Base-by-base conservation (phyloP, 2,113 vertebrate genomes). In the Nothobranchius furzeri region DNA sequence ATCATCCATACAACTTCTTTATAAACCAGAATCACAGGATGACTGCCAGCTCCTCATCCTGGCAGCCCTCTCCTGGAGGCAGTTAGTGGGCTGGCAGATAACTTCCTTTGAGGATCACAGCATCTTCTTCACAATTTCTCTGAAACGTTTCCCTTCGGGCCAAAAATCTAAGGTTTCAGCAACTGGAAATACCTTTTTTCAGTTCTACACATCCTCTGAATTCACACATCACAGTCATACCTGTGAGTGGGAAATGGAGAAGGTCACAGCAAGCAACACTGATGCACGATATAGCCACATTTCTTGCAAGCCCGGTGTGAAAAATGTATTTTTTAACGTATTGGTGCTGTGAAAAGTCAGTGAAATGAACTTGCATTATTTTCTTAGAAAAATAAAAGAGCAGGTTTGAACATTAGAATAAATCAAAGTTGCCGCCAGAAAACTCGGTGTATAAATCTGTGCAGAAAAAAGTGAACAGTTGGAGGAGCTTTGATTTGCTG, bases 71-170 rank as follows among this genome's bases (percentile, higher is more conserved):
- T 84, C 85, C 79, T 81, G 64, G 75, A 84, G 83, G 85, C 86
- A 74, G 81, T 83, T 76, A 76, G 73, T 76, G 76, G 73, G 73
- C 77, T 80, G 85, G 65, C 74, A 76, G 75, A 75, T 81, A 83
- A 80, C 76, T 78, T 70, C 75, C 79, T 83, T 78, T 82, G 79
- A 83, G 78, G 69, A 85, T 87, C 81, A 74, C 64, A 63, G 64
- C 73, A 76, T 81, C 71, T 76, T 80, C 68, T 79, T 35, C 54
- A 47, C 65, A 50, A 60, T 81, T 75, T 76, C 76, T 84, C 68
- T 25, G 60, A 68, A 63, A 83, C 40, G 20, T 62, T 76, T 77
- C 61, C 79, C 81, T 67, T 68, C 5, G 52, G 79, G 83, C 72
- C 47, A 81, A 75, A 84, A 68, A 69, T 43, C 58, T 67, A 74